Conservation (phyloP, 2,888 invertebrate species). For the Pyralis farinalis region DNA sequence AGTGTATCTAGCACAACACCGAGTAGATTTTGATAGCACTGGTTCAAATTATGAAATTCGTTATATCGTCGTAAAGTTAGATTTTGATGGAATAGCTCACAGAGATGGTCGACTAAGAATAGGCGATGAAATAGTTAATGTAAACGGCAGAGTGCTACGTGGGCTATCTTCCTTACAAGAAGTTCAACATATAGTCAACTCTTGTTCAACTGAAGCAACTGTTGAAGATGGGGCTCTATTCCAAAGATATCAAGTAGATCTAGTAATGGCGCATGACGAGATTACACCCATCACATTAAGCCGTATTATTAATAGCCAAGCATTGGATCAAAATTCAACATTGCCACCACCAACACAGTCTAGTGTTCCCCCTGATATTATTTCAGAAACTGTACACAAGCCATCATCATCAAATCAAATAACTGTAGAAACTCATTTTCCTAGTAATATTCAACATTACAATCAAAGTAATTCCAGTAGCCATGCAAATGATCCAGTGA, state of each 20-base stretch:
- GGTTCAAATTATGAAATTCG: constrained; percentile 81
- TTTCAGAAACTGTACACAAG: constrained; percentile 69
- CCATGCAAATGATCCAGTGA: constrained; percentile 29
- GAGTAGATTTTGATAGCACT: constrained; percentile 72
- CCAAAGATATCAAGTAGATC: constrained; percentile 78
- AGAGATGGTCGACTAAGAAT: constrained; percentile 91
- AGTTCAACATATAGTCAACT: constrained; percentile 80
- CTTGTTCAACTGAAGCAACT: constrained; percentile 70
- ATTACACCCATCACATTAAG: constrained; percentile 77
- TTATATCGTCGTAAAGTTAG: constrained; percentile 83
- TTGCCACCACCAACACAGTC: constrained; percentile 28
- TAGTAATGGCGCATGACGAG: constrained; percentile 84
- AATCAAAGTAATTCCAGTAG: constrained; percentile 33
- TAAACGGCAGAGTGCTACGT: constrained; percentile 90
- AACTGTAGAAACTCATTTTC: constrained; percentile 72
- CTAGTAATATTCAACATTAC: constrained; percentile 53
- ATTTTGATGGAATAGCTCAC: constrained; percentile 84
- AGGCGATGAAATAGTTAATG: constrained; percentile 94
- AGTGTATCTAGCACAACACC: constrained; percentile 85
- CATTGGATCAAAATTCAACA: constrained; percentile 41
- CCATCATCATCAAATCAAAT: constrained; percentile 62
- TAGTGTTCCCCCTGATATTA: constrained; percentile 69
- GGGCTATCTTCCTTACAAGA: constrained; percentile 86
- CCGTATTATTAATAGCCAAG: constrained; percentile 63
- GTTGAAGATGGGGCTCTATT: constrained; percentile 56